Base-by-base conservation (phyloP, 2,113 vertebrate genomes). In the Sorex fumeus region DNA sequence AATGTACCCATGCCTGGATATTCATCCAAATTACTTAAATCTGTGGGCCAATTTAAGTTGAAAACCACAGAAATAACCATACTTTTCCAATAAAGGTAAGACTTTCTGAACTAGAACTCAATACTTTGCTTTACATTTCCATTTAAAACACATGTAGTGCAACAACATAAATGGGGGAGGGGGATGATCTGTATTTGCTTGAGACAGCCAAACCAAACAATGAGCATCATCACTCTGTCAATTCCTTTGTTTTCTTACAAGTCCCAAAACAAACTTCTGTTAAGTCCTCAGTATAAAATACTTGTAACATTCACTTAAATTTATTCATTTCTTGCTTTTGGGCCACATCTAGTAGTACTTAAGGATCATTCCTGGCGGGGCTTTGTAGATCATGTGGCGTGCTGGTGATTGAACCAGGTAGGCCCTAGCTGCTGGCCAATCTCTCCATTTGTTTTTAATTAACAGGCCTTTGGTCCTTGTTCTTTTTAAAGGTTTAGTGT, bases 181-280 rank as follows among this genome's bases (percentile, higher is more conserved):
- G 12, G 40, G 18, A 53, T 53, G 53, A 53, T 10, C 53, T 21
- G 62, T 79, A 40, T 40, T 69, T 93, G 47, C 57, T 88, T 67
- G 76, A 62, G 43, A 76, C 79, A 88, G 1, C 80, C 66, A 90
- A 53, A 19, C 30, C 8, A 64, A 94, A 27, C 74, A 85, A 71
- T 40, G 40, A 40, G 9, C 25, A 16, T 64, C 21, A 70, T 53
- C 8, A 69, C 53, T 67, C 53, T 67, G 80, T n/a, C 15, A 69
- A 74, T 86, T 67, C 18, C 70, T 45, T 72, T 81, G 9, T 53
- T 53, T 18, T 43, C 75, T 47, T 67, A 9, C 40, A 43, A 80
- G 53, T 87, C 81, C n/a, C 71, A 88, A 72, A 77, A 57, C 69
- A 95, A 89, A 72, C 30, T 84, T 80, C 62, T 53, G 7, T 5